A percentile compares a stretch with the other conserved stretches of the same genome.
These are phyloP conservation scores for Sesia apiformis DNA, from an alignment of 2,888 invertebrate species.

Conservation along the genomic window DNA sequence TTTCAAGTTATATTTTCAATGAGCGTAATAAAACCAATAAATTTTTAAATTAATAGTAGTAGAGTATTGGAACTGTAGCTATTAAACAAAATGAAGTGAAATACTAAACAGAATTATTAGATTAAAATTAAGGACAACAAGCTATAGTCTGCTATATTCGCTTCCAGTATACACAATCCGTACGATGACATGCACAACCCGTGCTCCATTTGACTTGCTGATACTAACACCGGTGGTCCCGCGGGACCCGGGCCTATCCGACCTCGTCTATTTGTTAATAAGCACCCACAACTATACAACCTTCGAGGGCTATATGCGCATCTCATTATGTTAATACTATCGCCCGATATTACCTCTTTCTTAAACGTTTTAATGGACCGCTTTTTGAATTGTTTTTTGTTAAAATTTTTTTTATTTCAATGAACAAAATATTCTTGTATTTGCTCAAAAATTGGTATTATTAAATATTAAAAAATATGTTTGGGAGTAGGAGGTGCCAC, in stretches of 20 bases:
- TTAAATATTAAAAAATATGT: too few species aligned
- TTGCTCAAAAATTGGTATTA: too few species aligned
- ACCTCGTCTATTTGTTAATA: slow-evolving; percentile 55
- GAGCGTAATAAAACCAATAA: too few species aligned
- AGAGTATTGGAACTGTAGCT: too few species aligned
- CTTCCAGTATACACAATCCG: slow-evolving; percentile 19
- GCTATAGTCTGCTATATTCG: slow-evolving; percentile 3
- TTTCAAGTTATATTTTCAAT: too few species aligned
- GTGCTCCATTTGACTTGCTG: slow-evolving; percentile 51
- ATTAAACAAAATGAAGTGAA: too few species aligned
- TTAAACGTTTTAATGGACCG: neutral
- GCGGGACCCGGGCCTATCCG: slow-evolving; percentile 20
- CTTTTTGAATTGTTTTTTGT: neutral
- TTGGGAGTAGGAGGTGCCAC: too few species aligned
- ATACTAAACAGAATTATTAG: too few species aligned
- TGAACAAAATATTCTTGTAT: too few species aligned
- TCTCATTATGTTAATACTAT: slow-evolving; percentile 25
- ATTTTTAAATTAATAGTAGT: too few species aligned
- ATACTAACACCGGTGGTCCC: slow-evolving; percentile 59
- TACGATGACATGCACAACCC: slow-evolving; percentile 43
- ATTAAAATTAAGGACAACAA: neutral
- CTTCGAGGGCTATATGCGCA: slow-evolving; percentile 19
- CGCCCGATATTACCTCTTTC: slow-evolving; percentile 8
- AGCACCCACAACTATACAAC: slow-evolving; percentile 26
- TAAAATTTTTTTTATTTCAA: neutral